These are phyloP conservation scores for Heliconius sara DNA, from an alignment of 2,888 invertebrate genomes.

Conservation along the genomic window DNA sequence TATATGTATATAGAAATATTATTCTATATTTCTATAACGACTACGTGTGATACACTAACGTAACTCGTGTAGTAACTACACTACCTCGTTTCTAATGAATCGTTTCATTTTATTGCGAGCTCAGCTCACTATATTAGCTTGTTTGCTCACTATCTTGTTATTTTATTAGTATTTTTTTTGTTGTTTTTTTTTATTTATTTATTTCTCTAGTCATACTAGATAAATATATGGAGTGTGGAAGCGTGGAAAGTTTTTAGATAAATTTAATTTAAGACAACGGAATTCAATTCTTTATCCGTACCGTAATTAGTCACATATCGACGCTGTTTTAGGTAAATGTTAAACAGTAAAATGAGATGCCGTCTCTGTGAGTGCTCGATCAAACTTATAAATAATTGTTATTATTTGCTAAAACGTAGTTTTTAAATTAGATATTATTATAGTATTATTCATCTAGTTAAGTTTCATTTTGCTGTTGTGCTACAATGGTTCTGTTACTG, in stretches of 20 bases:
- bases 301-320: constrained; percentile 71
- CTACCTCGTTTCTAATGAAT: constrained; percentile 75
- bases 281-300: constrained; percentile 65
- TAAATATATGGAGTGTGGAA: constrained; percentile 59
- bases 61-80: constrained; percentile 80
- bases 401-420: constrained; percentile 6
- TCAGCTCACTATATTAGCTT: constrained; percentile 68
- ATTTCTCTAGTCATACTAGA: constrained; percentile 71
- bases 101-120: constrained; percentile 69
- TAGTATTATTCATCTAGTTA: constrained; percentile 4
- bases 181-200: constrained; percentile 52
- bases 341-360: constrained; percentile 48
- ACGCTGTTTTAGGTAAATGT: constrained; percentile 62
- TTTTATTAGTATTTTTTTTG: constrained; percentile 62
- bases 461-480: constrained; percentile 15
- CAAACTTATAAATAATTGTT: constrained; percentile 9
- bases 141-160: constrained; percentile 67
- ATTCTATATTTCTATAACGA: constrained; percentile 56
- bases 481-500: not conserved
- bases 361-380: constrained; percentile 55
- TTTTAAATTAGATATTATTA: constrained; percentile 3
- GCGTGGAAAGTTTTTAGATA: constrained; percentile 57
- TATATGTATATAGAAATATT: constrained; percentile 51
- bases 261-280: constrained; percentile 57
- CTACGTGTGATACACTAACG: constrained; percentile 70